phyloP scores from a whole-genome alignment of 2,888 invertebrate species.

The Leptarthrus brevirostris region DNA sequence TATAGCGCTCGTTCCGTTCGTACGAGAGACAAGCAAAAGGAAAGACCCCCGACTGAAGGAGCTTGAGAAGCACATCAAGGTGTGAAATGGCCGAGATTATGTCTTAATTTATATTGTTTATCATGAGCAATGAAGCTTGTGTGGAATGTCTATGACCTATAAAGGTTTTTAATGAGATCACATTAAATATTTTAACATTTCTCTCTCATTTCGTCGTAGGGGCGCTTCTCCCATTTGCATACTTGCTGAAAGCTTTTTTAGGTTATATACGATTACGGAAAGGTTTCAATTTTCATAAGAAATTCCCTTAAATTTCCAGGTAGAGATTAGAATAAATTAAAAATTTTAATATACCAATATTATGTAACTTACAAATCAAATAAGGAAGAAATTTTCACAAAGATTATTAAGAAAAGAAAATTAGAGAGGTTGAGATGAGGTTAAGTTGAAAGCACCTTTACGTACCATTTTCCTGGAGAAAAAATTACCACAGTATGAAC shows the following conservation, averaged over 20 bases:
- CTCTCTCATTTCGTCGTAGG: no score
- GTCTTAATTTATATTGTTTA: constrained; percentile 45
- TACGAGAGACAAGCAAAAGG: neutral
- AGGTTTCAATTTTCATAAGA: neutral
- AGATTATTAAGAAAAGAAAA: no score
- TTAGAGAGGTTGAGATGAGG: no score
- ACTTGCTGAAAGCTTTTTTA: neutral
- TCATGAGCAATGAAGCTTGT: constrained; percentile 27
- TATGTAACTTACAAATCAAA: no score
- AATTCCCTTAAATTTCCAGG: neutral
- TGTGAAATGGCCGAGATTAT: constrained; percentile 39
- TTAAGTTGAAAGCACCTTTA: no score
- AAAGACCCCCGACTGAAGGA: neutral
- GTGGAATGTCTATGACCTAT: constrained; percentile 39
- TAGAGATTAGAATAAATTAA: neutral
- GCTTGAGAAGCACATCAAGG: constrained; percentile 19
- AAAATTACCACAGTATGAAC: no score
- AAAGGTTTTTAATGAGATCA: constrained; percentile 35
- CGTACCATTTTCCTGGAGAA: no score
- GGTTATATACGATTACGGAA: constrained; percentile 8
- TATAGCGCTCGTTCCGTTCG: neutral
- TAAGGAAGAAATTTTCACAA: no score
- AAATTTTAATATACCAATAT: neutral
- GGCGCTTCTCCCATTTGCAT: no score
- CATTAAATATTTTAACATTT: constrained; percentile 39